Evolutionary conservation across 64 coral and sea anemone genomes (phyloP).

Genomic region (Dendronephthya gigantea): DNA sequence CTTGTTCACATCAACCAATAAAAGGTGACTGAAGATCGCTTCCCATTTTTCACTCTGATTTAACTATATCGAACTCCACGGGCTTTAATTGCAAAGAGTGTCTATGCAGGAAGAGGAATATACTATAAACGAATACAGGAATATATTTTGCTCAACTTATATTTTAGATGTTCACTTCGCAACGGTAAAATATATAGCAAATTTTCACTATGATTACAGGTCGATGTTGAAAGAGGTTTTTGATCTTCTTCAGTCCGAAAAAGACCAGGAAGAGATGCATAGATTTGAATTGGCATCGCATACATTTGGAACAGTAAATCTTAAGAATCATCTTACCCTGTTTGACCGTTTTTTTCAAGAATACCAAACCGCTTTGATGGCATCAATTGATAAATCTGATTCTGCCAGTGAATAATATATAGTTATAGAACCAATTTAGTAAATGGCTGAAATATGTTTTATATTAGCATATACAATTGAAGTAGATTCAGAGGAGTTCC

Average conservation of each 20-base stretch:
- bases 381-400: not conserved
- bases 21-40: not conserved
- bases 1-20: too few species aligned
- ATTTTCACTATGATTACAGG: not conserved
- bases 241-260: not conserved
- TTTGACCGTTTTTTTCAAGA: constrained; percentile 7
- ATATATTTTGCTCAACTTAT: too few species aligned
- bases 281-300: constrained; percentile 10
- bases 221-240: constrained; percentile 1
- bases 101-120: too few species aligned
- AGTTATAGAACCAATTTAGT: too few species aligned
- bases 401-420: not conserved
- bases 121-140: too few species aligned
- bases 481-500: too few species aligned
- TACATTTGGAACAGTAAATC: constrained; percentile 7
- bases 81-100: too few species aligned
- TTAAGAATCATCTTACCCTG: not conserved
- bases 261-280: not conserved
- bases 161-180: not conserved
- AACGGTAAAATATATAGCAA: not conserved
- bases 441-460: too few species aligned
- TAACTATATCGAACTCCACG: too few species aligned
- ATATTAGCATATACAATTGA: too few species aligned
- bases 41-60: too few species aligned
- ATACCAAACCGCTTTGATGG: constrained; percentile 9